Evolutionary conservation across 2,888 invertebrate genomes (phyloP), one percentile per base, ranked within the genome.

Genomic region (Zeuzera pyrina): DNA sequence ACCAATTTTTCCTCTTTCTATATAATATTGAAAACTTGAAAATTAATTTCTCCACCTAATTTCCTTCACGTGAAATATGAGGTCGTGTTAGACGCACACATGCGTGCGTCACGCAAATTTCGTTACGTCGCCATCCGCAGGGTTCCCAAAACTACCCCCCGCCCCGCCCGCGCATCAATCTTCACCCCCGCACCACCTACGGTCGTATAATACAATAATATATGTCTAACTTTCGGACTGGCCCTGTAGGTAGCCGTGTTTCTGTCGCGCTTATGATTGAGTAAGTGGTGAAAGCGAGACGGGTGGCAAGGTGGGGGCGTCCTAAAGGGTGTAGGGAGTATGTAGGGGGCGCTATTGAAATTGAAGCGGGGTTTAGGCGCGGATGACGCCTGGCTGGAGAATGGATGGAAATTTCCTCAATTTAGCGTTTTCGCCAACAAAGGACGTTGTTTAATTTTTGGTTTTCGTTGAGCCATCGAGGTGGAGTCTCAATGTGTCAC

Each of bases 371-470:
- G 76, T 70, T 81, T 79, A 81, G 81, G 78, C 81, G 77, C 76
- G 81, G 81, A 81, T 83, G 83, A 81, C 79, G 83, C 78, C 73
- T 71, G 79, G 73, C 67, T 74, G 71, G 78, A 81, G 83, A 83
- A 83, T 79, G 79, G 81, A 83, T 83, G 83, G 78, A 81, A 81
- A 81, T 81, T 83, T 83, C 79, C 83, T 79, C 79, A 83, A 83
- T 83, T 83, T 81, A 78, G 73, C 79, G 77, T 79, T 81, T 78
- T 79, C 78, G 66, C 73, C 77, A 77, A 83, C 83, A 83, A 83
- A 78, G 76, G 70, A 71, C 67, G 65, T 66, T 81, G 81, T 81
- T 81, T 81, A 81, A 81, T 83, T 81, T 79, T 83, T 78, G 77
- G 72, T 72, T 78, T 76, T 74, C 69, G 74, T 61, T 61, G 41